Evolutionary conservation across 2,113 vertebrate genomes (phyloP).

Genomic region (Pheucticus melanocephalus): DNA sequence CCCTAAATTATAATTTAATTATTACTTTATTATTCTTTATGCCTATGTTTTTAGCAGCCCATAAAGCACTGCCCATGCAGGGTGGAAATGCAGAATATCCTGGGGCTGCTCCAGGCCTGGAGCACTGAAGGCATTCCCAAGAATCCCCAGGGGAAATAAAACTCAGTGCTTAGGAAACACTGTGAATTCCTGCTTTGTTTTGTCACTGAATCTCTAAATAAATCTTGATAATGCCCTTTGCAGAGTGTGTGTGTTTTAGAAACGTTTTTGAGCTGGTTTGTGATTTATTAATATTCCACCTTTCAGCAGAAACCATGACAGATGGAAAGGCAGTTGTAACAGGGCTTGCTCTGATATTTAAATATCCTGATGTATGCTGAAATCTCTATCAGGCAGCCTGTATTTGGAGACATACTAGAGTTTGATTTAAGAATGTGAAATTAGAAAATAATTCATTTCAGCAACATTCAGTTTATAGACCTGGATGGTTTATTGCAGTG

Average conservation of each 20-base stretch:
- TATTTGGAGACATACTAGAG: neutral
- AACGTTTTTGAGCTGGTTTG: neutral
- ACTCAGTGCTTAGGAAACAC: neutral
- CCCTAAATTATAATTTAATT: neutral
- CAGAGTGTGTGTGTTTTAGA: neutral
- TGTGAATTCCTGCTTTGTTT: neutral
- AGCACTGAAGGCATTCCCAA: no score
- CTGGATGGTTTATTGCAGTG: neutral
- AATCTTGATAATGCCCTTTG: neutral
- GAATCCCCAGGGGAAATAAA: rapidly evolving
- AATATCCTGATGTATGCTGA: neutral
- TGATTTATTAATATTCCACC: neutral
- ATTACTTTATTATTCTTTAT: neutral
- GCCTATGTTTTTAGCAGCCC: neutral
- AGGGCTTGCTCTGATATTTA: neutral
- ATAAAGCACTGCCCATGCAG: rapidly evolving
- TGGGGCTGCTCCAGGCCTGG: neutral
- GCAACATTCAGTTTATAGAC: neutral
- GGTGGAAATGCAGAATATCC: neutral
- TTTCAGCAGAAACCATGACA: neutral
- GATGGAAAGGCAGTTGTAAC: neutral
- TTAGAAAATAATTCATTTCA: neutral
- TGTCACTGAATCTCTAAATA: neutral
- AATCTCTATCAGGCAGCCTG: neutral
- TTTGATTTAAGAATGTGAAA: neutral